Percentiles rank a stretch among this genome's conserved stretches.
Evolutionary conservation across 2,113 vertebrate species (phyloP).

Genomic region (Siniperca knerii): DNA sequence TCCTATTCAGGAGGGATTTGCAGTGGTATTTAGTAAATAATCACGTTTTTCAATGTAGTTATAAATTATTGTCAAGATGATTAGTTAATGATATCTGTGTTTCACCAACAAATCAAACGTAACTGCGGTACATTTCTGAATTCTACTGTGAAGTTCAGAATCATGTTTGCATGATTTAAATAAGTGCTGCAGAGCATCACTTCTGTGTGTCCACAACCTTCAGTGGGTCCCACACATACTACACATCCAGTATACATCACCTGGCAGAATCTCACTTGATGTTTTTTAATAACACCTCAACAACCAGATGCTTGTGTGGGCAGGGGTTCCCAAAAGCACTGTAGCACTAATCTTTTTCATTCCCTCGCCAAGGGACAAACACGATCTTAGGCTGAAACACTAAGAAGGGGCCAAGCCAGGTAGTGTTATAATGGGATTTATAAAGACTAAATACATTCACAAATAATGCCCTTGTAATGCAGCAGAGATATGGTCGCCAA

Average conservation of each 20-base stretch:
- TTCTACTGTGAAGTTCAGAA: background rate
- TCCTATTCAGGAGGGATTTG: background rate
- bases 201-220: background rate
- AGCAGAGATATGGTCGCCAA: slow-evolving; percentile 25
- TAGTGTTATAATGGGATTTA: slow-evolving; percentile 33
- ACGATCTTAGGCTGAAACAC: slow-evolving; percentile 28
- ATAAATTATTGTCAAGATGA: background rate
- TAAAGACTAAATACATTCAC: slow-evolving; percentile 32
- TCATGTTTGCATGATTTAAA: background rate
- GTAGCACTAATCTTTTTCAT: slow-evolving; percentile 17
- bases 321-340: background rate
- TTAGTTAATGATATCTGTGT: background rate
- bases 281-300: slow-evolving; percentile 30
- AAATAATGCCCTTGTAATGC: slow-evolving; percentile 50
- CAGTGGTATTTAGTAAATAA: background rate
- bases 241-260: background rate
- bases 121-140: background rate
- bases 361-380: slow-evolving; percentile 11
- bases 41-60: background rate
- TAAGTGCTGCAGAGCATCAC: background rate
- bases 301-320: background rate
- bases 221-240: background rate
- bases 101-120: background rate
- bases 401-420: background rate
- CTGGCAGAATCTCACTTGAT: background rate